Evolutionary conservation across 64 coral and sea anemone genomes (phyloP), one percentile per base, ranked within the genome.

Genomic region (Pocillopora verrucosa): DNA sequence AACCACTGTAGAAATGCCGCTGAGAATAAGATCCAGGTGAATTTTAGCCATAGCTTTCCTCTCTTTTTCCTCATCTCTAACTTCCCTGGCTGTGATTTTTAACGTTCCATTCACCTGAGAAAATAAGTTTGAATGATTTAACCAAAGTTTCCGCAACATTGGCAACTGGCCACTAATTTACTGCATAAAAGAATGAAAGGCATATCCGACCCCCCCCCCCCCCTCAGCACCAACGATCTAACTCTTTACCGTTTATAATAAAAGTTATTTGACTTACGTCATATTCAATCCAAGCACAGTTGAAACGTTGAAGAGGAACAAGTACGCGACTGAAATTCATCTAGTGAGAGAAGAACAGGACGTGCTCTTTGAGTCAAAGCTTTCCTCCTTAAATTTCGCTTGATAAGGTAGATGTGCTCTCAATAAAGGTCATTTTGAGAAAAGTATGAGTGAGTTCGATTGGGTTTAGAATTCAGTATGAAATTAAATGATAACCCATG

Each of bases 1-100:
- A 56, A 63, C 82, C 1, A 72, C 38, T 19, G 26, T 72, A 13
- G 82, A 85, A n/a, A 85, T 72, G 65, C 65, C 70, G 14, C 82
- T 85, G 10, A 85, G 82, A n/a, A n/a, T 36, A 65, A 85, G 36
- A 10, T 85, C 82, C 57, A 85, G 26, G 82, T 85, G 70, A 11
- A 5, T 38, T 72, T 72, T 36, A 72, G 72, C 57, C 5, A 85
- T 13, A 26, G 64, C 63, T 57, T 70, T 85, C 58, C 20, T 20
- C 22, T 72, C 36, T 72, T 85, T 45, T 6, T 25, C 37, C 3
- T 72, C 36, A 38, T 85, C 64, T 0, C 4, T 41, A n/a, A 58
- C 37, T 85, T 85, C 38, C 62, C 13, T 56, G 15, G 19, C 13
- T 56, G 11, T 70, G 10, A 85, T 72, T 41, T 25, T 70, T 22